phyloP scores from a whole-genome alignment of 2,888 invertebrate species.

The Coleophora flavipennella region DNA sequence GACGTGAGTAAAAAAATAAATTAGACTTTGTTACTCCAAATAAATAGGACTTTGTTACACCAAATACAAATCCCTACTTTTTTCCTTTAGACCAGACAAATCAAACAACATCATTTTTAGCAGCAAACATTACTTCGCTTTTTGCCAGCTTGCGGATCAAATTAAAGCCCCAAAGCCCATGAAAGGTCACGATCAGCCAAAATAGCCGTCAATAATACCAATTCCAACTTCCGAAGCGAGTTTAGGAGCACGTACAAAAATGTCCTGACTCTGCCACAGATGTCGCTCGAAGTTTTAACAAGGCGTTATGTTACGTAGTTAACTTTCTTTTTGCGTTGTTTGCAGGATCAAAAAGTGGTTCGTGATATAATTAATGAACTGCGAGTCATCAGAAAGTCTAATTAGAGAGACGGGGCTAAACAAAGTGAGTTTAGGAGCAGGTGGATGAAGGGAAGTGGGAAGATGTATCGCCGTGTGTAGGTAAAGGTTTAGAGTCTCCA shows the following conservation, averaged over 20 bases:
- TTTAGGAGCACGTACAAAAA: conserved; percentile 22
- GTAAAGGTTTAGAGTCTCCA: conserved; percentile 22
- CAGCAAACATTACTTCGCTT: too few relatives aligned
- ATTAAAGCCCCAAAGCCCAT: too few relatives aligned
- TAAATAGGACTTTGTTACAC: too few relatives aligned
- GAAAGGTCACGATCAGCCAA: too few relatives aligned
- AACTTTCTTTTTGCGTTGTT: conserved; percentile 36
- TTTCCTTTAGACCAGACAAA: too few relatives aligned
- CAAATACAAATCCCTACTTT: too few relatives aligned
- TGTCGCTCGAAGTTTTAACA: conserved; percentile 28
- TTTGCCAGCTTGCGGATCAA: too few relatives aligned
- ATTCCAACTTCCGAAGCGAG: too few relatives aligned
- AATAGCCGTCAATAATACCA: too few relatives aligned
- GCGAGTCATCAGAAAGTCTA: conserved; percentile 48
- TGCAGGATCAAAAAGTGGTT: conserved; percentile 37
- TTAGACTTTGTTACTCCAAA: too few relatives aligned
- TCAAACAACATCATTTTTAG: too few relatives aligned
- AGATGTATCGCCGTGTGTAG: conserved; percentile 33
- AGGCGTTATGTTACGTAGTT: conserved; percentile 17
- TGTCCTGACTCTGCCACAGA: conserved; percentile 32
- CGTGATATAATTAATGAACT: conserved; percentile 55
- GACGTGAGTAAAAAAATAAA: too few relatives aligned
- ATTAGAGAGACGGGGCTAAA: conserved; percentile 47
- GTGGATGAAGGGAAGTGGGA: conserved; percentile 31
- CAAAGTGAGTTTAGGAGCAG: conserved; percentile 48